Evolutionary conservation across 2,797 vertebrate species (phyloP).

Genomic region (Melanotaenia boesemani): DNA sequence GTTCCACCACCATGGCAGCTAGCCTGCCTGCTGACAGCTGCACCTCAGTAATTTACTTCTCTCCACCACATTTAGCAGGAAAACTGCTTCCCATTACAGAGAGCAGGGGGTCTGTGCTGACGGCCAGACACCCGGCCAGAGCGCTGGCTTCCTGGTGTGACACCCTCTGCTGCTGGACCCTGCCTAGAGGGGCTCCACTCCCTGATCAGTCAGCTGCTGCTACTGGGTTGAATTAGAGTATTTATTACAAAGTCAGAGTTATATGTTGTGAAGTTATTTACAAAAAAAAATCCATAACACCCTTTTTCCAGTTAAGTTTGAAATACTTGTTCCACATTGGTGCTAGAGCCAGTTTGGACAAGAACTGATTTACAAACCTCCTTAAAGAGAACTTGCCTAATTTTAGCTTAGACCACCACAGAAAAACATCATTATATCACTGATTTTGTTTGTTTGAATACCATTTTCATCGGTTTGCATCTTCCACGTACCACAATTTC

Average conservation of each 20-base stretch:
- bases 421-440: not conserved
- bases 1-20: constrained; percentile 64
- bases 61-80: constrained; percentile 96
- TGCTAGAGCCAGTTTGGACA: not conserved
- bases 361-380: no score
- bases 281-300: not conserved
- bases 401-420: not conserved
- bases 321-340: not conserved
- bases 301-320: no score
- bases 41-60: constrained; percentile 92
- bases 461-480: not conserved
- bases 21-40: constrained; percentile 90
- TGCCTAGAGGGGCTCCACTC: constrained; percentile 50
- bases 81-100: constrained; percentile 88
- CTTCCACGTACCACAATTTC: not conserved
- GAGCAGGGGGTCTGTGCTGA: constrained; percentile 83
- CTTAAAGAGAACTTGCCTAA: no score
- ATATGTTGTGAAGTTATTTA: constrained; percentile 1
- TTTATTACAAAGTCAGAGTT: constrained; percentile 11
- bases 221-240: constrained; percentile 8
- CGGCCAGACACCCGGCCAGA: constrained; percentile 79
- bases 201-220: constrained; percentile 41
- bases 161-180: constrained; percentile 74
- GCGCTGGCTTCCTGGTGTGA: constrained; percentile 68
- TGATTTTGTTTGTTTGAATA: not conserved